Percentiles rank a stretch among this genome's conserved stretches.
Evolutionary conservation across 1,140 invertebrate species (phyloP).

Genomic region (Macrobrachium rosenbergii): DNA sequence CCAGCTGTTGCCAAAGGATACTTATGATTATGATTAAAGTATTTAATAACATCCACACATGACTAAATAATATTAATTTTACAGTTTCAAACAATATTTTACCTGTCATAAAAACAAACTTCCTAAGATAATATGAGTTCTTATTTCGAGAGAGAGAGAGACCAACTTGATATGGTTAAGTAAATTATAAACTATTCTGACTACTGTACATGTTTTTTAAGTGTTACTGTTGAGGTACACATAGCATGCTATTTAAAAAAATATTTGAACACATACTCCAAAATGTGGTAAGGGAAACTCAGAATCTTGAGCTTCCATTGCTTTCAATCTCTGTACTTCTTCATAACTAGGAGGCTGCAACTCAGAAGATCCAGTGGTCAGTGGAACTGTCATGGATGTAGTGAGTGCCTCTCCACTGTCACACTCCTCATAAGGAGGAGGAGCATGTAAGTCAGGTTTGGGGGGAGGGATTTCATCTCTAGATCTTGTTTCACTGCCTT

Average conservation of each 20-base stretch:
- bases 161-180: too few relatives aligned
- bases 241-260: not conserved
- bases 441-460: conserved; percentile 52
- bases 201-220: too few relatives aligned
- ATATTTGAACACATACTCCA: conserved; percentile 22
- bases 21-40: too few relatives aligned
- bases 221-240: too few relatives aligned
- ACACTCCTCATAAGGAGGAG: conserved; percentile 47
- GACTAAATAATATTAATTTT: too few relatives aligned
- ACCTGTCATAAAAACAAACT: too few relatives aligned
- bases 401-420: conserved; percentile 33
- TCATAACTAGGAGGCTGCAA: conserved; percentile 54
- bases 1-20: too few relatives aligned
- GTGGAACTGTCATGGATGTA: not conserved
- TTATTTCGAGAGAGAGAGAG: too few relatives aligned
- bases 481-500: not conserved
- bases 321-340: conserved; percentile 49
- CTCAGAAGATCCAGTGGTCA: conserved; percentile 23
- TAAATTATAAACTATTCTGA: too few relatives aligned
- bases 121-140: too few relatives aligned
- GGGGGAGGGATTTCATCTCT: conserved; percentile 42
- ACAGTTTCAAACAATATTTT: too few relatives aligned
- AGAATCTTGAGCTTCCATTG: conserved; percentile 36
- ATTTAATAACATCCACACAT: too few relatives aligned
- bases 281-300: conserved; percentile 39